These are phyloP conservation scores for Physeter macrocephalus DNA, from an alignment of 2,113 vertebrate species.

Conservation along the genomic window DNA sequence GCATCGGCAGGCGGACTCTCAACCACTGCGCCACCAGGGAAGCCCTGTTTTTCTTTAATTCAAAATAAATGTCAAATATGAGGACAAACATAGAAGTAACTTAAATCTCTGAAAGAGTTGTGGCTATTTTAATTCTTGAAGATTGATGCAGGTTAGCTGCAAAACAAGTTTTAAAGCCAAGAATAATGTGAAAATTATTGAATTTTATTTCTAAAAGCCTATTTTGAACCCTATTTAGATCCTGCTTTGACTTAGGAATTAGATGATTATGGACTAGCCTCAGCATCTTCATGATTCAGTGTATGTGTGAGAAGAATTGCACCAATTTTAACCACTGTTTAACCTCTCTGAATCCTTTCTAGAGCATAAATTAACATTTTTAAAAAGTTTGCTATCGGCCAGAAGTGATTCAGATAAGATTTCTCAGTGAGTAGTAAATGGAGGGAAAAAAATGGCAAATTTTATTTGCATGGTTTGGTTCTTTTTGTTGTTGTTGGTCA, in stretches of 20 bases:
- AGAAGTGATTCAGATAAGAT: neutral
- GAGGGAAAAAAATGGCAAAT: neutral
- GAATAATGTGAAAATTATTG: neutral
- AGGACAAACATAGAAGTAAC: neutral
- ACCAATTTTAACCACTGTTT: neutral
- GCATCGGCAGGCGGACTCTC: too few species aligned
- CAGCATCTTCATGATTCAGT: neutral
- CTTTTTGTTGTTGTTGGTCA: neutral
- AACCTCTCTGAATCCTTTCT: conserved; percentile 1
- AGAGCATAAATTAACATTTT: neutral
- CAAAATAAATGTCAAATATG: neutral
- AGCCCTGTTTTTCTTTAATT: neutral
- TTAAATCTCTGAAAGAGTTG: neutral
- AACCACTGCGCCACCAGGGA: too few species aligned
- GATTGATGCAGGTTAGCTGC: neutral
- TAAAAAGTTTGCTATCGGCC: neutral
- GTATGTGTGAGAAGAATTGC: neutral
- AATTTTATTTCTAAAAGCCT: neutral
- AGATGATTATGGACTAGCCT: neutral
- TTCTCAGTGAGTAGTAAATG: neutral
- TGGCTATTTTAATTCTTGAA: neutral
- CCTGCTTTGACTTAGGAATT: neutral
- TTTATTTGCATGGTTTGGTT: neutral
- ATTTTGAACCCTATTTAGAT: neutral
- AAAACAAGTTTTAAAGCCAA: neutral